Base-by-base conservation (phyloP, 2,888 invertebrate species). In the Sarcophaga carnaria region DNA sequence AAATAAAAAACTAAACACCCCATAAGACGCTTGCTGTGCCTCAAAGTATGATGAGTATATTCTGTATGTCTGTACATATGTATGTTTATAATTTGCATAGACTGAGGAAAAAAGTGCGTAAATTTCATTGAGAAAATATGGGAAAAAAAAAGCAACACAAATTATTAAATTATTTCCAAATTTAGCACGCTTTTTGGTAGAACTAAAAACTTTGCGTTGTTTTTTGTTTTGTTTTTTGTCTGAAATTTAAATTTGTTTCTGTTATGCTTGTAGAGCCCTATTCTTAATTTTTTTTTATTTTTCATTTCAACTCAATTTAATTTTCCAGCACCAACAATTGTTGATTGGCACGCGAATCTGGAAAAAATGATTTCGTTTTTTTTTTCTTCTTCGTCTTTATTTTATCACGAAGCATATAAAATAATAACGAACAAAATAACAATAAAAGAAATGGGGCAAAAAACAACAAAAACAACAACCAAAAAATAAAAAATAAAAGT, bases 301-400 rank as follows among this genome's bases (percentile, higher is more conserved):
- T 37, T 37, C 0, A 37, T 37, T 37, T 37, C 37, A 10, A 10
- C 37, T 37, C 37, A 37, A 69, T 22, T 49, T 81, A 84, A 87
- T 79, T 80, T 84, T 82, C 71, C 72, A 76, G 17, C n/a, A 69
- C 14, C 66, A 72, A 85, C 84, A 87, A 87, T 82, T 87, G 84
- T 84, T 75, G 84, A 87, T 79, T 87, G 87, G 87, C 87, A 87
- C 87, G 87, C 87, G 84, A 87, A 77, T 87, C 71, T 25, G 67
- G 67, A 79, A 84, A 64, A 76, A 54, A 69, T 71, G 75, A 69
- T 79, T 69, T 66, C 5, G 69, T 81, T 78, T 76, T 87, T 87
- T 27, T 74, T 60, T 5, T 5, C 25, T 25, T 25, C 25, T 25
- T 25, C 25, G 1, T 25, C 25, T 27, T 37, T 37, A 10, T 37